A percentile compares a stretch with the other conserved stretches of the same genome.
Evolutionary conservation across 2,113 vertebrate species (phyloP).

Genomic region (Saimiri boliviensis): DNA sequence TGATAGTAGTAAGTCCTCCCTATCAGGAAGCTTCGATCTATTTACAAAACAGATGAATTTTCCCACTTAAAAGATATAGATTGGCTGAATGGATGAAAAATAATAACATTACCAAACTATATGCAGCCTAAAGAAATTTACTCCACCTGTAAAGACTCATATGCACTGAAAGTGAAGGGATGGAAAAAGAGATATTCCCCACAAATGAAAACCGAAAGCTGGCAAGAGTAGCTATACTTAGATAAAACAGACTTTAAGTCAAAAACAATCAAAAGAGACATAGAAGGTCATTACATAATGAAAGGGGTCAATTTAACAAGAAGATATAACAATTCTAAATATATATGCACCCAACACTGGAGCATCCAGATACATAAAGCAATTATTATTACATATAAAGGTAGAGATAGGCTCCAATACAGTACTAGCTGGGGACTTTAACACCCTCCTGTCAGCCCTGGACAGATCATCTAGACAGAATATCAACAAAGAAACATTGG

Average conservation of each 20-base stretch:
- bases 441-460: neutral
- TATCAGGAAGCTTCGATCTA: neutral
- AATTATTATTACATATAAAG: neutral
- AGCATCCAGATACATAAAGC: neutral
- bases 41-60: neutral
- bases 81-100: neutral
- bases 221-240: neutral
- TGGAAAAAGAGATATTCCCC: neutral
- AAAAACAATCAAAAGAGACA: neutral
- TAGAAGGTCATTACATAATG: neutral
- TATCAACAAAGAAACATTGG: neutral
- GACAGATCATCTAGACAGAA: neutral
- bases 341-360: neutral
- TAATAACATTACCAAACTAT: neutral
- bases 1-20: neutral
- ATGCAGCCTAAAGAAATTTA: neutral
- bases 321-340: neutral
- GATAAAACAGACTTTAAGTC: neutral
- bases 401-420: neutral
- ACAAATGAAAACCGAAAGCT: neutral
- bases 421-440: neutral
- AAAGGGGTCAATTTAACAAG: neutral
- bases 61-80: neutral
- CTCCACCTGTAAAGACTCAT: neutral
- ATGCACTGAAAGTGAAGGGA: neutral